These are phyloP conservation scores for Muscicapa striata DNA, from an alignment of 2,797 vertebrate species.

Conservation along the genomic window DNA sequence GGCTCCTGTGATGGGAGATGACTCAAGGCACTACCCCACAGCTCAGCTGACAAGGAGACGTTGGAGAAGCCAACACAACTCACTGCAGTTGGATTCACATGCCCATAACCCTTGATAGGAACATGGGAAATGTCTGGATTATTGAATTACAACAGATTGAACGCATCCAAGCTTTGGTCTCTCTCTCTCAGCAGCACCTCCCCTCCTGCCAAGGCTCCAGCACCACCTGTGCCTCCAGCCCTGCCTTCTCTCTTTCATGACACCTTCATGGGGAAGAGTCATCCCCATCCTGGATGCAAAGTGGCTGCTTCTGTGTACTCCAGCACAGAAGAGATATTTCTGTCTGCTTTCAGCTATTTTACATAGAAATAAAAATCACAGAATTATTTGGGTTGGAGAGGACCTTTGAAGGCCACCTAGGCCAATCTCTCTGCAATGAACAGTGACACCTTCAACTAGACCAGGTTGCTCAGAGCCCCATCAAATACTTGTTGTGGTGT, in stretches of 20 bases:
- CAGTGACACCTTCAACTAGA: background rate
- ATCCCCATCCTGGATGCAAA: background rate
- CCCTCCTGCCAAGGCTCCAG: background rate
- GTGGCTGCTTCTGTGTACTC: background rate
- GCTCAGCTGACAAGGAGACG: background rate
- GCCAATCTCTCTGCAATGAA: background rate
- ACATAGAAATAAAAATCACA: background rate
- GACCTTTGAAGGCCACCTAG: background rate
- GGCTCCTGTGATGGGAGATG: background rate
- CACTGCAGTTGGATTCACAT: background rate
- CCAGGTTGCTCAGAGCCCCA: background rate
- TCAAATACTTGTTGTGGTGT: background rate
- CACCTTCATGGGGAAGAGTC: background rate
- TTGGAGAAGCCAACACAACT: background rate
- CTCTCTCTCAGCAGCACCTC: background rate
- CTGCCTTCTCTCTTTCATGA: background rate
- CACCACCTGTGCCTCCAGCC: background rate
- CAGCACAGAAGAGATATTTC: background rate
- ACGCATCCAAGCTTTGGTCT: background rate
- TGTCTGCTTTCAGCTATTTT: background rate
- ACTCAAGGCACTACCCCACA: background rate
- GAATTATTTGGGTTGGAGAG: background rate
- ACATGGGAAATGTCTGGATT: background rate
- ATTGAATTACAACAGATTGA: background rate
- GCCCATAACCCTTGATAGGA: rapidly evolving